phyloP scores from a whole-genome alignment of 1,140 invertebrate genomes.

The Drosophila tristis region DNA sequence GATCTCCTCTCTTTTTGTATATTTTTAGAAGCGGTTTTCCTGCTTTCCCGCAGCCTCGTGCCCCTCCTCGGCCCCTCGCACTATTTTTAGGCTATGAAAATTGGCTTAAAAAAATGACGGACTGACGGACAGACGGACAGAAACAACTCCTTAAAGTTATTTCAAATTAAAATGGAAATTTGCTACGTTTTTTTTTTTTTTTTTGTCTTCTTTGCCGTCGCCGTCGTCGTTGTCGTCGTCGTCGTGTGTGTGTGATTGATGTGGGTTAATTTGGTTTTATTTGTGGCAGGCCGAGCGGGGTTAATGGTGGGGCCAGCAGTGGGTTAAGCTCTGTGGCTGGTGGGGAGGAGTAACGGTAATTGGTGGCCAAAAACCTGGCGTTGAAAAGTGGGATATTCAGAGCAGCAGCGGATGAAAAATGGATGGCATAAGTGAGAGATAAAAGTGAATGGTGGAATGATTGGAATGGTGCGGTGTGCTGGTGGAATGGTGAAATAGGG shows the following conservation, averaged over 20 bases:
- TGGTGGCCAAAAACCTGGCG: conserved; percentile 18
- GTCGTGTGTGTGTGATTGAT: conserved; percentile 36
- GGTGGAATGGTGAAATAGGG: not conserved
- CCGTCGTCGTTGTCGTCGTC: too few relatives aligned
- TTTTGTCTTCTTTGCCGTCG: too few relatives aligned
- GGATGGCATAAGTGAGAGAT: conserved; percentile 21
- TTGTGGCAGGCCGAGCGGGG: conserved; percentile 32
- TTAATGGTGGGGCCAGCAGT: conserved; percentile 10
- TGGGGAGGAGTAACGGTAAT: conserved; percentile 4
- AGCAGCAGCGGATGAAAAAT: conserved; percentile 17
- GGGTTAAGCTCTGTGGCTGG: not conserved
- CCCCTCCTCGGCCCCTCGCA: too few relatives aligned
- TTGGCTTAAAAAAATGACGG: conserved; percentile 29
- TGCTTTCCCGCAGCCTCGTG: too few relatives aligned
- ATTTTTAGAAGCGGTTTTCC: conserved; percentile 36
- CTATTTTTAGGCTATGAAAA: conserved; percentile 38
- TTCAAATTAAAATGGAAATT: conserved; percentile 40
- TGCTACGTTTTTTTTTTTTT: not conserved
- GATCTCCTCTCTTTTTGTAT: not conserved
- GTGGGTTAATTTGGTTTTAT: conserved; percentile 41
- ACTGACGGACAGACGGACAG: conserved; percentile 4
- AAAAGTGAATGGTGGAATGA: conserved; percentile 43
- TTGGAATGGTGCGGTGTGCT: too few relatives aligned
- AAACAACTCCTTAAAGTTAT: conserved; percentile 21
- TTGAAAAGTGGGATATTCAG: conserved; percentile 34